Evolutionary conservation across 2,113 vertebrate species (phyloP).

Genomic region (Edolisoma coerulescens): DNA sequence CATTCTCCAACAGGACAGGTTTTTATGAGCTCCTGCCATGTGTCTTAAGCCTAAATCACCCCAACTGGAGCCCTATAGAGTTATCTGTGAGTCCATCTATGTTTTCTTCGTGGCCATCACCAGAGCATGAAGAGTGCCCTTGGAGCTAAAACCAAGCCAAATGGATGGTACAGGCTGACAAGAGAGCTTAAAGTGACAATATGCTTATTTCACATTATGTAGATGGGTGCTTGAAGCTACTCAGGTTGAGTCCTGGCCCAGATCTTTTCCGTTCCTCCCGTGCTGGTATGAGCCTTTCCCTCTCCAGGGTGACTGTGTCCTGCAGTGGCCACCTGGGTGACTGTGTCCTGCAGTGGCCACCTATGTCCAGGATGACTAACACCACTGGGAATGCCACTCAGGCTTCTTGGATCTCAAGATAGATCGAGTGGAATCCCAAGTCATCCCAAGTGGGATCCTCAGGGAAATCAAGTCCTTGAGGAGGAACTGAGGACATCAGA

Average conservation of each 20-base stretch:
- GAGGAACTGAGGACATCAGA: background rate
- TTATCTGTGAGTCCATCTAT: background rate
- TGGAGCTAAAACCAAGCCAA: background rate
- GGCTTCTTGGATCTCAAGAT: background rate
- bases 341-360: background rate
- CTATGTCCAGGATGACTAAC: background rate
- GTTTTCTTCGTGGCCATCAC: background rate
- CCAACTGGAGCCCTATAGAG: rapidly evolving
- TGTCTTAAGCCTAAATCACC: background rate
- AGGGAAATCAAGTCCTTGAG: background rate
- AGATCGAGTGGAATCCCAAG: background rate
- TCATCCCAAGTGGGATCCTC: background rate
- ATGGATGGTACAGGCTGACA: background rate
- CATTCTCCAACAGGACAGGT: too few species aligned
- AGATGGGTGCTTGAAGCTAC: background rate
- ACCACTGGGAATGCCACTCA: background rate
- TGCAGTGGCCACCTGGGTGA: background rate
- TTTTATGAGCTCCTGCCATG: background rate
- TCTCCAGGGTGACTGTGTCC: background rate
- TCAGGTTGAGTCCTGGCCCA: background rate
- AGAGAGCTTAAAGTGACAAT: background rate
- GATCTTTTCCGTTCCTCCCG: rapidly evolving
- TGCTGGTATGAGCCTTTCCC: background rate
- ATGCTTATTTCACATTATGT: background rate
- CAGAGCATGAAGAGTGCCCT: rapidly evolving